These are phyloP conservation scores for Cephalotes varians DNA, from an alignment of 2,888 invertebrate genomes.

Conservation along the genomic window DNA sequence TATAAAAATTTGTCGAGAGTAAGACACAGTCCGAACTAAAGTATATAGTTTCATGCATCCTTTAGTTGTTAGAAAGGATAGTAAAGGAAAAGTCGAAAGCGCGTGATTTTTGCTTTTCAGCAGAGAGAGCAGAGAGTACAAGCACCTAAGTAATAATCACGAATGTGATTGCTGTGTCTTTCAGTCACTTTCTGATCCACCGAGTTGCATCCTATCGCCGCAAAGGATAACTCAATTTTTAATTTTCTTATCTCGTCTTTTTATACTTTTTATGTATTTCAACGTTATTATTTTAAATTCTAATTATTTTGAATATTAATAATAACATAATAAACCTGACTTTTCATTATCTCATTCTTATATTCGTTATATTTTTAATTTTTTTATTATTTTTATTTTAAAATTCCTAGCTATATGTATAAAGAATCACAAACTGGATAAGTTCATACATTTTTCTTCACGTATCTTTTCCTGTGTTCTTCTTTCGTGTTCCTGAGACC, in stretches of 20 bases:
- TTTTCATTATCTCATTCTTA: not conserved
- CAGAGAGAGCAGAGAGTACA: constrained; percentile 6
- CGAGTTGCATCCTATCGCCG: too few species aligned
- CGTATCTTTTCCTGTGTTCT: not conserved
- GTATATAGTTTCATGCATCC: not conserved
- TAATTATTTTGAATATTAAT: not conserved
- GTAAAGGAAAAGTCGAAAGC: constrained; percentile 30
- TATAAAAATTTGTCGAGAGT: constrained; percentile 48
- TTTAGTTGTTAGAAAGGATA: not conserved
- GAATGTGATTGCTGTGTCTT: constrained; percentile 4
- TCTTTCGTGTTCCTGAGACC: constrained; percentile 11
- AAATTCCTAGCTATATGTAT: not conserved
- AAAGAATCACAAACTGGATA: not conserved
- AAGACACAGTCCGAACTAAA: constrained; percentile 15
- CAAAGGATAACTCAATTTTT: too few species aligned
- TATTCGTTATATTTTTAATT: not conserved
- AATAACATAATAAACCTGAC: not conserved
- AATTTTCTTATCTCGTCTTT: not conserved
- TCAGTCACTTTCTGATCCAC: constrained; percentile 29
- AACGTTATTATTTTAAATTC: not conserved
- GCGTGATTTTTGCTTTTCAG: constrained; percentile 13
- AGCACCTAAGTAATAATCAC: constrained; percentile 7
- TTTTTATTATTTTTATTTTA: not conserved
- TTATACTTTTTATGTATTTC: not conserved
- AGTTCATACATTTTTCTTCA: not conserved